Percentiles rank a stretch among this genome's conserved stretches.
These are phyloP conservation scores for Zaprionus obscuricornis DNA, from an alignment of 2,888 invertebrate genomes.

Conservation along the genomic window DNA sequence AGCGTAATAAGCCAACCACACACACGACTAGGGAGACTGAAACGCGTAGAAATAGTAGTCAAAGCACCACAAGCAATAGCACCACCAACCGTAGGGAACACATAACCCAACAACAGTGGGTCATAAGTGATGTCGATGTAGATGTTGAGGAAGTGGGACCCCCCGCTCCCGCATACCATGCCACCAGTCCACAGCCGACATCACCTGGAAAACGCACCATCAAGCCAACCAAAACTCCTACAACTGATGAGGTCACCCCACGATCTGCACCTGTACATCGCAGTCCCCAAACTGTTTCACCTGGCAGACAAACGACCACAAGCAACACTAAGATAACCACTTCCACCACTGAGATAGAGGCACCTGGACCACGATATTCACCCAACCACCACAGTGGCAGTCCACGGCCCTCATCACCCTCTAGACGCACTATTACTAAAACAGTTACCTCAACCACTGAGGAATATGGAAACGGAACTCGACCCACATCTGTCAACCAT, in stretches of 20 bases:
- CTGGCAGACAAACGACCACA: too few relatives aligned
- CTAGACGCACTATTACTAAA: background rate
- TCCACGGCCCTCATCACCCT: background rate
- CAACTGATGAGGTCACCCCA: background rate
- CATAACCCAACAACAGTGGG: conserved; percentile 62
- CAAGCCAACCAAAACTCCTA: background rate
- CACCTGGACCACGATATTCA: too few relatives aligned
- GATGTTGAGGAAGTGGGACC: conserved; percentile 44
- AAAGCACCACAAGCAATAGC: conserved; percentile 16
- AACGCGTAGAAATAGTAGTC: conserved; percentile 20
- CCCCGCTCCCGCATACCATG: conserved; percentile 17
- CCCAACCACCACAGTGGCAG: conserved; percentile 17
- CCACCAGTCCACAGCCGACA: background rate
- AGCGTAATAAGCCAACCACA: conserved; percentile 10
- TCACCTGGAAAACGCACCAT: background rate
- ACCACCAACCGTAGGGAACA: conserved; percentile 49
- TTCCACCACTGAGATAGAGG: too few relatives aligned
- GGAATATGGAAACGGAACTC: too few relatives aligned
- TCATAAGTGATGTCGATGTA: conserved; percentile 49
- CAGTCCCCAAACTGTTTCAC: too few relatives aligned
- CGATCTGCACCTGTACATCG: background rate
- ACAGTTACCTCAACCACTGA: conserved; percentile 36
- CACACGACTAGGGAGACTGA: conserved; percentile 10
- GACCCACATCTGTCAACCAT: too few relatives aligned
- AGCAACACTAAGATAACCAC: too few relatives aligned